Evolutionary conservation across 2,113 vertebrate species (phyloP).

Genomic region (Equus przewalskii): DNA sequence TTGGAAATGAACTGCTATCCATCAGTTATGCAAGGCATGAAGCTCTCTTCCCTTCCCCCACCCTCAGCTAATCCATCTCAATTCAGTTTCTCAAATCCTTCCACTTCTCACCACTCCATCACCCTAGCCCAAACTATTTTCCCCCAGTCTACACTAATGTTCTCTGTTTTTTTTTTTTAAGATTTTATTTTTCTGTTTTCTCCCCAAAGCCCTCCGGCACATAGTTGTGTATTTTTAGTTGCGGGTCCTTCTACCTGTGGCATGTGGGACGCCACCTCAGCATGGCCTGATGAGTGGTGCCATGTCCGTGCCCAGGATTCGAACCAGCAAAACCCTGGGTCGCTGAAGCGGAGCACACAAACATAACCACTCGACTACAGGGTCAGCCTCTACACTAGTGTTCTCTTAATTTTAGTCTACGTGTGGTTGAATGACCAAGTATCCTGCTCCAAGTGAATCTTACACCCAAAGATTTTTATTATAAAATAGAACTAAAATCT

Average conservation of each 20-base stretch:
- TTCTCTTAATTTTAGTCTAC: conserved; percentile 30
- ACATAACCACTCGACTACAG: no score
- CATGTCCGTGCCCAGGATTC: no score
- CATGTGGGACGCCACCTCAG: no score
- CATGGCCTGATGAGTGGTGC: no score
- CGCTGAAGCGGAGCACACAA: no score
- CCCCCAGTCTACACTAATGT: neutral
- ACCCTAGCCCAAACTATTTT: neutral
- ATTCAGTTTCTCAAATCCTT: neutral
- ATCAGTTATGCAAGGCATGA: neutral
- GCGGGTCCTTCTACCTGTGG: no score
- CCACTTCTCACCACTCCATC: neutral
- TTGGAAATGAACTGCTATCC: neutral
- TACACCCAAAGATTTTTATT: neutral
- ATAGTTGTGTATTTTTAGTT: no score
- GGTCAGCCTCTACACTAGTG: neutral
- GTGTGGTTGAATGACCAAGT: neutral
- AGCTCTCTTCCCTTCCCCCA: neutral
- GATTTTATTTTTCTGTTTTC: no score
- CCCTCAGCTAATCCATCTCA: neutral
- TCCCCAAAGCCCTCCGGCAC: no score
- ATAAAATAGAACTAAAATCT: neutral
- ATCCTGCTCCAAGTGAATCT: neutral
- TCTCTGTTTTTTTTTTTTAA: neutral
- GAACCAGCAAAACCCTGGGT: no score